Evolutionary conservation across 2,113 vertebrate species (phyloP), one percentile per base, ranked within the genome.

Genomic region (Crotophaga sulcirostris): DNA sequence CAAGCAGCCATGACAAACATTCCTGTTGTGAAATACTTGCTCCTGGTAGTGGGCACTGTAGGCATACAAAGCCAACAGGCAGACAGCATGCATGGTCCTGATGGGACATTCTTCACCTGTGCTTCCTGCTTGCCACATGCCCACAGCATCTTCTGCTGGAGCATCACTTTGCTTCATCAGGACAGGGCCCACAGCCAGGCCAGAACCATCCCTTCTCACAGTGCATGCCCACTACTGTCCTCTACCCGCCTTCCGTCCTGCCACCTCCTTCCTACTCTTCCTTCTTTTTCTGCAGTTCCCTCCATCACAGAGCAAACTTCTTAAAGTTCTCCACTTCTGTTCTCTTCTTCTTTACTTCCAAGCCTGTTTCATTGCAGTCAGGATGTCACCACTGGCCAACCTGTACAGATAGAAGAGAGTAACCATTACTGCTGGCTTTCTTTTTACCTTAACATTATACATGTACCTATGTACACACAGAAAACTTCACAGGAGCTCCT

Each of bases 21-120:
- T 15, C 33, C 44, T 8, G 3, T 33, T 0, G 23, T 14, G 8
- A 26, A 18, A 7, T 1, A 3, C 4, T 2, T 7, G 64, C 29
- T 36, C 51, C 42, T 3, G 10, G 40, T 9, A 11, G 10, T 3
- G 16, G 29, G 29, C 8, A 56, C 34, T 16, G 60, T 49, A 4
- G 12, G 1, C 0, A 8, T 2, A 1, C 1, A 11, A 15, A 2
- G 2, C 3, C 18, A 8, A 11, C 11, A 7, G 12, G n/a, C 42
- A 6, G 25, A 14, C 25, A 55, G 84, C 42, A 36, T 13, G 16
- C 20, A 4, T 11, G 24, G 3, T 2, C 29, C n/a, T 10, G 55
- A 3, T 3, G 40, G 24, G 8, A 31, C 24, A 4, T 8, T 31
- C 55, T n/a, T 36, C 34, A 6, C 47, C 40, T 1, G 33, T 3